phyloP scores from a whole-genome alignment of 2,888 invertebrate species.

The Dichetophora obliterata region DNA sequence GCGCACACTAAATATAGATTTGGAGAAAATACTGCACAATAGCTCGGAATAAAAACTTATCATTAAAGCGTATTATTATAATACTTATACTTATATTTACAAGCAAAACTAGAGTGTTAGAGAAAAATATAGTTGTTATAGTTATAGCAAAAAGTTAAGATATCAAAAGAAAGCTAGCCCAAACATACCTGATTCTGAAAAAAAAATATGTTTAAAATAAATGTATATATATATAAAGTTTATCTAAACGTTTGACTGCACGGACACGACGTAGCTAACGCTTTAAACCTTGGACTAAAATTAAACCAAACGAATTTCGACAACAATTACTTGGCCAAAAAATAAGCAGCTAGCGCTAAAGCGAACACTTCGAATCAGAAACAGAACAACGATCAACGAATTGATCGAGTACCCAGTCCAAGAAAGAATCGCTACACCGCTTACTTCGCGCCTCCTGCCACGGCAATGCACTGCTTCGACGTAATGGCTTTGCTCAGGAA shows the following conservation, averaged over 20 bases:
- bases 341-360: conserved; percentile 11
- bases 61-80: neutral
- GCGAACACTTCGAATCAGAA: conserved; percentile 32
- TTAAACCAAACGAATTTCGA: conserved; percentile 53
- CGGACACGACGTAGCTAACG: conserved; percentile 47
- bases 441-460: conserved; percentile 23
- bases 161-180: no score
- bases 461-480: conserved; percentile 33
- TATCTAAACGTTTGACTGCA: neutral
- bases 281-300: conserved; percentile 68
- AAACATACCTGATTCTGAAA: conserved; percentile 25
- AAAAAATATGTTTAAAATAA: neutral
- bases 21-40: conserved; percentile 17
- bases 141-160: no score
- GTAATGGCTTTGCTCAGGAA: neutral
- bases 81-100: no score
- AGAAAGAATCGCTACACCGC: conserved; percentile 25
- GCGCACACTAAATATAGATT: conserved; percentile 16
- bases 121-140: neutral
- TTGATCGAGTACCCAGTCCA: conserved; percentile 41
- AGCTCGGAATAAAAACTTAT: neutral
- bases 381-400: conserved; percentile 30
- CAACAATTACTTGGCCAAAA: conserved; percentile 41
- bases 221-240: neutral
- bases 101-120: neutral